These are phyloP conservation scores for Leptinotarsa juncta DNA, from an alignment of 2,888 invertebrate genomes.

Conservation along the genomic window DNA sequence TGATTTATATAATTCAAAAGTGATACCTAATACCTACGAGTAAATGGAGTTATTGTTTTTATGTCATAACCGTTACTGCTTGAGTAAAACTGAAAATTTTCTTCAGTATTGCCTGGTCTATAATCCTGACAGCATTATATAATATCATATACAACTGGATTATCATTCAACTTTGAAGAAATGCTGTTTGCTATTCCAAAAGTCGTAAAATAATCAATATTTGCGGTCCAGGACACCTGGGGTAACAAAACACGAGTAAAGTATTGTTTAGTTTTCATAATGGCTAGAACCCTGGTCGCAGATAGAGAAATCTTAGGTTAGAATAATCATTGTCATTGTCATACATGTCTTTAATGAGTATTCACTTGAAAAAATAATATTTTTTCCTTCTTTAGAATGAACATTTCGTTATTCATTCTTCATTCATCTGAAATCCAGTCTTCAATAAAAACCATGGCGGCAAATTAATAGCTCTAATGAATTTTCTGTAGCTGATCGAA, in stretches of 20 bases:
- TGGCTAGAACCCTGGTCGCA: not conserved
- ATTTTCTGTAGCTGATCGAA: too few species aligned
- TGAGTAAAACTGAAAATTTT: not conserved
- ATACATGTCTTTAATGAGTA: not conserved
- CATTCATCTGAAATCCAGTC: too few species aligned
- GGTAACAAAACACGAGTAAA: constrained; percentile 43
- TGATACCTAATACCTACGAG: too few species aligned
- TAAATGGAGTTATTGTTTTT: not conserved
- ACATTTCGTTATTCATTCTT: too few species aligned
- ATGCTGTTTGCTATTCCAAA: constrained; percentile 38
- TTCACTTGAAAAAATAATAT: not conserved
- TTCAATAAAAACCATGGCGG: too few species aligned
- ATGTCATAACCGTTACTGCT: not conserved
- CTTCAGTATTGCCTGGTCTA: not conserved
- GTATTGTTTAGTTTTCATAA: constrained; percentile 1
- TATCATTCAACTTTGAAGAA: constrained; percentile 37
- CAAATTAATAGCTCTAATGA: too few species aligned
- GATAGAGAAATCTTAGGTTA: not conserved
- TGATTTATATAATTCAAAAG: too few species aligned
- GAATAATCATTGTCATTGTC: not conserved
- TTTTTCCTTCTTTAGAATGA: not conserved
- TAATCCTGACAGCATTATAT: constrained; percentile 23
- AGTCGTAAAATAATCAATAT: constrained; percentile 50
- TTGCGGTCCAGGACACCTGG: constrained; percentile 50
- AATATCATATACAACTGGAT: constrained; percentile 41